Percentiles rank a stretch among this genome's conserved stretches.
These are phyloP conservation scores for Romanogobio albipinnatus DNA, from an alignment of 2,113 vertebrate genomes.

Conservation along the genomic window DNA sequence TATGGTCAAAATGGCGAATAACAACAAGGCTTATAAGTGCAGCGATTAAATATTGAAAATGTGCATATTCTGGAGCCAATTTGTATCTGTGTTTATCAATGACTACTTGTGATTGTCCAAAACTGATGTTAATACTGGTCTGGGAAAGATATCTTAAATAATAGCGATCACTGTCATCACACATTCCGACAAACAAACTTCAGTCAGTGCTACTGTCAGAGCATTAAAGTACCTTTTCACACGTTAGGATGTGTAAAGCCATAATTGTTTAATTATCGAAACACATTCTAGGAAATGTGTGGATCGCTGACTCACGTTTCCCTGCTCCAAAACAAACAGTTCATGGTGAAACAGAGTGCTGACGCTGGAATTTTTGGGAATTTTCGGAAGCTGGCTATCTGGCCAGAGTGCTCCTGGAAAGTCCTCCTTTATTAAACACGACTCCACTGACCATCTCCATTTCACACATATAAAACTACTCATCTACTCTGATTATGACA, in stretches of 20 bases:
- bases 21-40: background rate
- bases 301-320: slow-evolving; percentile 72
- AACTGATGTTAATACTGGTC: background rate
- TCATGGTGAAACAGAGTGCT: slow-evolving; percentile 64
- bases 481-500: background rate
- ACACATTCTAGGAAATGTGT: slow-evolving; percentile 59
- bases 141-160: background rate
- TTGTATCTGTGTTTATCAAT: background rate
- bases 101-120: background rate
- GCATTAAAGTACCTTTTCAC: slow-evolving; percentile 38
- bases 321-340: slow-evolving; percentile 76
- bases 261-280: slow-evolving; percentile 59
- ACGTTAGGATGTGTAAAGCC: slow-evolving; percentile 16
- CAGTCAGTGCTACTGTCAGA: background rate
- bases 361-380: slow-evolving; percentile 73
- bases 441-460: slow-evolving; percentile 56
- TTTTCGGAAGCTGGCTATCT: slow-evolving; percentile 74
- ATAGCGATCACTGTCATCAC: background rate
- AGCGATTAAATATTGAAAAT: background rate
- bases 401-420: slow-evolving; percentile 74
- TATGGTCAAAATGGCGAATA: background rate
- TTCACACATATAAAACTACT: background rate
- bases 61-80: background rate
- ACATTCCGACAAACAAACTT: background rate
- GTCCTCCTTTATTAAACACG: slow-evolving; percentile 77